These are phyloP conservation scores for Ptychobarbus kaznakovi DNA, from an alignment of 2,797 vertebrate species.

Conservation along the genomic window DNA sequence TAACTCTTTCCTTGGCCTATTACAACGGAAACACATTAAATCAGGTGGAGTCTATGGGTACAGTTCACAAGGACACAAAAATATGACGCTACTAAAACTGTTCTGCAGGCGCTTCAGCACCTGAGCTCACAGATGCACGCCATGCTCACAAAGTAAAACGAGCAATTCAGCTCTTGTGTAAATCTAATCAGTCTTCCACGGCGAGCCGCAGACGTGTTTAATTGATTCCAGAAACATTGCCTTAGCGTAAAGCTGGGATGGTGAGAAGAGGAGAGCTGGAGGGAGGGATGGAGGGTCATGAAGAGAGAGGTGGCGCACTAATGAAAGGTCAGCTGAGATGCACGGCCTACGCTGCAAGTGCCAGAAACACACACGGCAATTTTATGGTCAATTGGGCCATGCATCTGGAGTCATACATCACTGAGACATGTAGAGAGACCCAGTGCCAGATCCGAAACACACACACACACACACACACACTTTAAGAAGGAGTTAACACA, in stretches of 20 bases:
- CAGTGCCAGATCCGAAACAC: constrained; percentile 77
- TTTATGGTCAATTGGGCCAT: constrained; percentile 97
- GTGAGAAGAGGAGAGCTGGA: constrained; percentile 70
- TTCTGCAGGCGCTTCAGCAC: constrained; percentile 81
- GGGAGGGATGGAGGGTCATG: constrained; percentile 65
- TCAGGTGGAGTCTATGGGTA: background rate
- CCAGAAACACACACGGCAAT: constrained; percentile 89
- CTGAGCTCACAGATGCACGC: constrained; percentile 90
- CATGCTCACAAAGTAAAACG: constrained; percentile 80
- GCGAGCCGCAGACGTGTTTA: constrained; percentile 89
- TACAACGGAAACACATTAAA: constrained; percentile 57
- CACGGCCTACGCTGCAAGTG: constrained; percentile 78
- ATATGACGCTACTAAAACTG: constrained; percentile 47
- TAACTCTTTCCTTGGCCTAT: constrained; percentile 16
- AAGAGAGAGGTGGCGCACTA: constrained; percentile 85
- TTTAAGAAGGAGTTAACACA: background rate
- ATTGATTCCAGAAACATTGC: constrained; percentile 94
- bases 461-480: constrained; percentile 9
- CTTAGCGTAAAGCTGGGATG: constrained; percentile 81
- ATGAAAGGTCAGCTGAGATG: constrained; percentile 90
- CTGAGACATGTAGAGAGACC: constrained; percentile 77
- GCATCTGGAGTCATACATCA: constrained; percentile 96
- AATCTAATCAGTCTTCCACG: constrained; percentile 87
- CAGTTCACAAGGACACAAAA: background rate
- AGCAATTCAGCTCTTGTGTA: constrained; percentile 84